Evolutionary conservation across 2,888 invertebrate species (phyloP), one percentile per base, ranked within the genome.

Genomic region (Spilosoma lubricipeda): DNA sequence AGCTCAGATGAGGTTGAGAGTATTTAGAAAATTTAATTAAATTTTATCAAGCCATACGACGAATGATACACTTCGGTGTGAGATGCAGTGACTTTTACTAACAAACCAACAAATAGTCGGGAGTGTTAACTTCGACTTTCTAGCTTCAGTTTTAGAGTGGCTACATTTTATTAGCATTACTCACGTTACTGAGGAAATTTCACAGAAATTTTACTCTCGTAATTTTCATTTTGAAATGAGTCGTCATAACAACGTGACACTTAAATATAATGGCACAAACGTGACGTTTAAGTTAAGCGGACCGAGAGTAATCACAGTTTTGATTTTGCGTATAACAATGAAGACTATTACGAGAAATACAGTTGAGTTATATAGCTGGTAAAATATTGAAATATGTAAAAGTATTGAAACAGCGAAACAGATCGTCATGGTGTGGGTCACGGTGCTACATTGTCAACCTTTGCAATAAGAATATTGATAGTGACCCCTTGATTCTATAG

Each of bases 101-200:
- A 70, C 78, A 76, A 85, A 77, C 82, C 77, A 56, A 81, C 83
- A 77, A 77, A 76, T 75, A 73, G 72, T 73, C 45, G 70, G 30
- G 72, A 80, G 82, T 85, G 80, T 75, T 78, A 82, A 80, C 78
- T 83, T 80, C 79, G 76, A 82, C 84, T 80, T 81, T 79, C 56
- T 65, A 82, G 84, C 83, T 84, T 77, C 59, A 79, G 82, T 84
- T 82, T 81, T 78, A 71, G 59, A 77, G 74, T 74, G 67, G 73
- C 52, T 70, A 71, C 77, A 69, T 67, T 84, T 85, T 85, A 85
- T 85, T 79, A 82, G 77, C 77, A 67, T 80, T 82, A 81, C 75
- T 82, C 80, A 85, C 84, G 86, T 80, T 77, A 73, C 39, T n/a
- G 23, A 63, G 42, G 56, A 39, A 71, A 64, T n/a, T 65, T 39